A percentile compares a stretch with the other conserved stretches of the same genome.
phyloP scores from a whole-genome alignment of 2,888 invertebrate genomes.

The Hypsopygia costalis region DNA sequence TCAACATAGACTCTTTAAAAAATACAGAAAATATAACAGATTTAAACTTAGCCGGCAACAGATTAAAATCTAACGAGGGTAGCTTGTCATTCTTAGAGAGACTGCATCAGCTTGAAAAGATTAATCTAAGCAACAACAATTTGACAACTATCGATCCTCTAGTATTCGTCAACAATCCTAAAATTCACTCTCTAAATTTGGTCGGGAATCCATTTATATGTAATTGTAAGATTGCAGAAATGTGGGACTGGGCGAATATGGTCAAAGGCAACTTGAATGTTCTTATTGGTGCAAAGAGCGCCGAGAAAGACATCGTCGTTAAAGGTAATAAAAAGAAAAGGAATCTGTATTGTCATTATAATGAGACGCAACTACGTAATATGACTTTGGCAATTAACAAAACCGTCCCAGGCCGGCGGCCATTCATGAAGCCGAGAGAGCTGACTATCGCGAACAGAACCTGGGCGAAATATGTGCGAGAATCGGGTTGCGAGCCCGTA shows the following conservation, averaged over 20 bases:
- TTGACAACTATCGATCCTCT: slow-evolving; percentile 80
- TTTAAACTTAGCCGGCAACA: slow-evolving; percentile 82
- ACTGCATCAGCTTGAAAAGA: slow-evolving; percentile 77
- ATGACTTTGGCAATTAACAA: slow-evolving; percentile 69
- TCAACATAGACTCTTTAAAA: slow-evolving; percentile 82
- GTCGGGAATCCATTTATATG: slow-evolving; percentile 86
- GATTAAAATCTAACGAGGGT: slow-evolving; percentile 64
- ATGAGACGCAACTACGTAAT: slow-evolving; percentile 76
- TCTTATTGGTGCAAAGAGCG: slow-evolving; percentile 83
- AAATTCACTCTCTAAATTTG: slow-evolving; percentile 81
- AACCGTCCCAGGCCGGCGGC: slow-evolving; percentile 76
- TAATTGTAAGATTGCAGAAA: slow-evolving; percentile 84
- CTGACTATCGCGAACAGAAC: slow-evolving; percentile 82
- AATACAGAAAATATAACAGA: slow-evolving; percentile 82
- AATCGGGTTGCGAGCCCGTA: slow-evolving; percentile 82
- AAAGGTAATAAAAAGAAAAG: slow-evolving; percentile 84
- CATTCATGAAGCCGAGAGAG: slow-evolving; percentile 80
- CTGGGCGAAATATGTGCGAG: slow-evolving; percentile 86
- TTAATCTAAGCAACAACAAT: slow-evolving; percentile 84
- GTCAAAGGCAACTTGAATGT: slow-evolving; percentile 83
- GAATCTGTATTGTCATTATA: slow-evolving; percentile 83
- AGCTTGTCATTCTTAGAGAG: slow-evolving; percentile 79
- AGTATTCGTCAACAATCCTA: slow-evolving; percentile 77
- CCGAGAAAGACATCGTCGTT: slow-evolving; percentile 81
- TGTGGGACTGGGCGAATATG: slow-evolving; percentile 87